Base-by-base conservation (phyloP, 2,797 vertebrate species). In the Parauchenoglanis punctatus region DNA sequence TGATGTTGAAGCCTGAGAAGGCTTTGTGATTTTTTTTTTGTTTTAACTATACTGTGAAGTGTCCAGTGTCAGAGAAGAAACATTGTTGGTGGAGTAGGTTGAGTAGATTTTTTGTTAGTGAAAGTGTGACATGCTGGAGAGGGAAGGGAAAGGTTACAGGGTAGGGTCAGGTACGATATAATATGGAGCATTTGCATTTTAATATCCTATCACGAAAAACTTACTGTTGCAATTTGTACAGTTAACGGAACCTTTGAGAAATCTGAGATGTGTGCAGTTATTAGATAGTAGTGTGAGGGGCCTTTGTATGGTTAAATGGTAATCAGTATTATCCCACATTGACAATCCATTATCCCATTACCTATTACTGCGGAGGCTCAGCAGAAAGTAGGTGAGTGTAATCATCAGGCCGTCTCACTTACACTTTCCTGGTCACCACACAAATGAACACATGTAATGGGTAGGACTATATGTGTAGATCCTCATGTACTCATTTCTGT, bases 111-210 rank as follows among this genome's bases (percentile, higher is more conserved):
- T 52, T 54, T 65, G 28, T 59, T 28, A 70, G 25, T 52, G 15
- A 52, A 44, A 78, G 28, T 76, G 28, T 23, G 59, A 20, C 46
- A 58, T 40, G 20, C 46, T 83, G 23, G 56, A 78, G 59, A 25
- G 6, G 7, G 35, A 58, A 12, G 4, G 49, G 25, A 15, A 59
- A 28, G 31, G 52, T 28, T 67, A 78, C 46, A 52, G 73, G 54
- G 82, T 67, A 70, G 75, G 7, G 31, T 86, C 86, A 83, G 86
- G 85, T 86, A 89, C 81, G 72, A 87, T 91, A 90, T 91, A 90
- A 92, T 94, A 78, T 91, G 28, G 76, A 70, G 59, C 80, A 93
- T 94, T 94, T 93, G 90, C 93, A 94, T 94, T 92, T 91, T 90
- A 93, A 94, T 93, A 83, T 92, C 87, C 17, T 59, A 40, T 75